Base-by-base conservation (phyloP, 1,140 invertebrate species). In the Neomicropteryx cornuta region DNA sequence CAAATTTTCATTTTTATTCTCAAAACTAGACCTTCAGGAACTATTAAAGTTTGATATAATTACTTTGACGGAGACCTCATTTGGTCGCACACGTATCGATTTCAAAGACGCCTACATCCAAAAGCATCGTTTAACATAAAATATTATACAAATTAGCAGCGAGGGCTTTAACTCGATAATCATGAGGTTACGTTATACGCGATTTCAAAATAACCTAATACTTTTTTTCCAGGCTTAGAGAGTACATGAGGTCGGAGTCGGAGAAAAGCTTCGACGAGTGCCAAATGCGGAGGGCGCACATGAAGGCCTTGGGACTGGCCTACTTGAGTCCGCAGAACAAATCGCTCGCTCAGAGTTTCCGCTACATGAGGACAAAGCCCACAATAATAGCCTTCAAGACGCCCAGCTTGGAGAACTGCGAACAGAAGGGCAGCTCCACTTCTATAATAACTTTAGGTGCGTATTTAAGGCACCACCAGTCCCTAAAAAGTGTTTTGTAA, bases 351-450 rank as follows among this genome's bases (percentile, higher is more conserved):
- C 82, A 87, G 50, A 84, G 81, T 53, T 87, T 87, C 56, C 70
- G 84, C 16, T 89, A 89, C 51, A 87, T 90, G 84, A 62, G 87
- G 23, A 82, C 77, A 33, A 90, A 89, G 52, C 87, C 87, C 1
- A 85, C 84, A 0, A 85, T 90, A 30, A 87, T 90, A 24, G 82
- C 84, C 1, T 85, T 88, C 46, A 83, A 85, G 58, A 77, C 81
- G 2, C 83, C 83, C 3, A 82, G 77, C 59, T 46, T 82, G 28
- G 82, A 84, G 48, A 75, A 76, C 43, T 75, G 69, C 32, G 74
- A 83, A 44, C 56, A 72, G 22, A 58, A 71, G 16, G 52, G 67
- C 19, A 70, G 70, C 11, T 58, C 62, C n/a, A 58, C 63, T 18
- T 73, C 70, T 6, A 70, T 73, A 21, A 48, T 70, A 3, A 68